A percentile compares a stretch with the other conserved stretches of the same genome.
Conservation (phyloP, 2,797 vertebrate species). For the Enteromius anoplus region DNA sequence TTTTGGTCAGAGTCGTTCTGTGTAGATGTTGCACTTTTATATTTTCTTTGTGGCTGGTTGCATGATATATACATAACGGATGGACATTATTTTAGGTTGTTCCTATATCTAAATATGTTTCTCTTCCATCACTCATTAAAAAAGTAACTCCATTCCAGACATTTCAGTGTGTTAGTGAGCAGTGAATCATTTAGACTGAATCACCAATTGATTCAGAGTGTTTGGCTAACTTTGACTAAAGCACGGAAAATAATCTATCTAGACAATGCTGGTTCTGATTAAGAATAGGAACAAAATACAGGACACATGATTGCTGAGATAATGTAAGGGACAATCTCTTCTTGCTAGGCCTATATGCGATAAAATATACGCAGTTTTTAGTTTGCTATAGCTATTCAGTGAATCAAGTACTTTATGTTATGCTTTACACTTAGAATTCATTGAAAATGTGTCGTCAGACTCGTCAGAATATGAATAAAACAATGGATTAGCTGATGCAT, state of each 20-base stretch:
- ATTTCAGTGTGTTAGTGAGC: not conserved
- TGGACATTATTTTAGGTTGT: not conserved
- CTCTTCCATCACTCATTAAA: not conserved
- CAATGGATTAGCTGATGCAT: not conserved
- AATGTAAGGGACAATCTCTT: not conserved
- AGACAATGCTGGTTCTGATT: not conserved
- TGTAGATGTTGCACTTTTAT: not conserved
- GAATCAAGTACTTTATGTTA: not conserved
- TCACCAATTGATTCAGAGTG: not conserved
- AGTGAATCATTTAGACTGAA: not conserved
- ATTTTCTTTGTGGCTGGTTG: not conserved
- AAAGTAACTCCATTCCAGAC: not conserved
- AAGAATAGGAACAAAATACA: not conserved
- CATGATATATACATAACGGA: not conserved
- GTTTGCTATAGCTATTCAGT: not conserved
- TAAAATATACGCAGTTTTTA: not conserved
- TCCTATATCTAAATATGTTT: not conserved
- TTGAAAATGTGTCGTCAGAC: not conserved
- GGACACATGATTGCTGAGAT: not conserved
- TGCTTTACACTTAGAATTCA: not conserved
- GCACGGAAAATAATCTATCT: not conserved
- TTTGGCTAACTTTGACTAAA: not conserved
- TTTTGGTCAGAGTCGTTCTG: not conserved
- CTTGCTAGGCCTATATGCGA: not conserved
- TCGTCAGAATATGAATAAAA: slow-evolving; percentile 8